A percentile compares a stretch with the other conserved stretches of the same genome.
These are phyloP conservation scores for Atherix ibis DNA, from an alignment of 2,888 invertebrate species.

Conservation along the genomic window DNA sequence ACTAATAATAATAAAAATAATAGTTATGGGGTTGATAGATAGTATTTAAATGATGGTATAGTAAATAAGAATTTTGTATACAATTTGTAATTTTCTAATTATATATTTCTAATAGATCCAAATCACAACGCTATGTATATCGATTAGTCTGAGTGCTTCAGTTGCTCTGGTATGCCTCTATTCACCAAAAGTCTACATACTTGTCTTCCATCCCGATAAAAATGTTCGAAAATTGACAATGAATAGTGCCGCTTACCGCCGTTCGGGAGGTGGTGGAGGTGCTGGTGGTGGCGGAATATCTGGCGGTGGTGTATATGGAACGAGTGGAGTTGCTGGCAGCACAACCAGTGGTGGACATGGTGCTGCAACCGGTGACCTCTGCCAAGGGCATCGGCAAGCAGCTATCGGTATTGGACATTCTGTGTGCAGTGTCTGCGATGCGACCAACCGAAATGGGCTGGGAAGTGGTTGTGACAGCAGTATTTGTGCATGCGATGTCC, in stretches of 20 bases:
- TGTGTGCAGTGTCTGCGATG: too few relatives aligned
- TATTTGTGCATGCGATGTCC: too few relatives aligned
- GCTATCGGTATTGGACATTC: too few relatives aligned
- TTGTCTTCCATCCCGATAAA: conserved; percentile 55
- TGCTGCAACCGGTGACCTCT: too few relatives aligned
- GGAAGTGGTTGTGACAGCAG: too few relatives aligned
- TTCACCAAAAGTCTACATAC: conserved; percentile 56
- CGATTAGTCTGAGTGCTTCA: conserved; percentile 50
- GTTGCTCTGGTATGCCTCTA: conserved; percentile 53
- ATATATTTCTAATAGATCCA: conserved; percentile 38
- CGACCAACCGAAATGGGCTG: too few relatives aligned
- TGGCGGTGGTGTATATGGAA: neutral
- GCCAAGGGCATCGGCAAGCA: too few relatives aligned
- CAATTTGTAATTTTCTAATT: too few relatives aligned
- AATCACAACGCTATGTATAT: conserved; percentile 51
- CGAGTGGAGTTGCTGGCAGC: neutral
- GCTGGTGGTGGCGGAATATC: conserved; percentile 10
- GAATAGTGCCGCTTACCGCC: conserved; percentile 26
- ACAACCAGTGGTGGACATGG: neutral
- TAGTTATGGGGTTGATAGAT: too few relatives aligned
- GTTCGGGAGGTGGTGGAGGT: conserved; percentile 16
- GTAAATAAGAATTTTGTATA: neutral
- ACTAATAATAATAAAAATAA: too few relatives aligned
- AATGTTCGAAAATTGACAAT: conserved; percentile 40
- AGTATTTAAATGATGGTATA: neutral